Conservation (phyloP, 2,113 vertebrate species). For the Trematomus loennbergii region DNA sequence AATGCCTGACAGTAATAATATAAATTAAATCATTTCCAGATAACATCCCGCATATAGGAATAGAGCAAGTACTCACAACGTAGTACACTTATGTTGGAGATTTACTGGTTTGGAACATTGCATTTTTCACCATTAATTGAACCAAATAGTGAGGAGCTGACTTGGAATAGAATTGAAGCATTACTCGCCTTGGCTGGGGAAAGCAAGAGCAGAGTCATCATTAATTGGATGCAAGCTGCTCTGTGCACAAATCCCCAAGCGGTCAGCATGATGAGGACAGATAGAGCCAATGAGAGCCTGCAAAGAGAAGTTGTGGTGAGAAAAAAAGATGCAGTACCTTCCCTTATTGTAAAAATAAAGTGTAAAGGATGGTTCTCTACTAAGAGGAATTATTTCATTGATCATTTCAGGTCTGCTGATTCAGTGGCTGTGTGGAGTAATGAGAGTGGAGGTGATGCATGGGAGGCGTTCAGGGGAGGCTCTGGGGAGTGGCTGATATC, state of each 20-base stretch:
- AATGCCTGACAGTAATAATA: not conserved
- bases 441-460: not conserved
- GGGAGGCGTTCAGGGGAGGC: slow-evolving; percentile 6
- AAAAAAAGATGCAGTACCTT: not conserved
- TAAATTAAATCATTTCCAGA: no score
- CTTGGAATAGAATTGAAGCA: slow-evolving; percentile 26
- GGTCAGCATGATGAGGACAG: not conserved
- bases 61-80: no score
- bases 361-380: not conserved
- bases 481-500: not conserved
- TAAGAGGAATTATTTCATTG: not conserved
- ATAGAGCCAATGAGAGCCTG: not conserved
- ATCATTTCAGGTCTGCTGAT: not conserved
- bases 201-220: slow-evolving; percentile 41
- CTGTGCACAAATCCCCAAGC: slow-evolving; percentile 37
- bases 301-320: not conserved
- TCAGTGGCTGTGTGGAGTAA: not conserved
- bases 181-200: slow-evolving; percentile 37
- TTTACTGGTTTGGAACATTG: not conserved
- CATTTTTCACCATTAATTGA: slow-evolving; percentile 30
- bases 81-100: not conserved
- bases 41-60: no score
- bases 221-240: slow-evolving; percentile 40
- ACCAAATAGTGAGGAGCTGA: slow-evolving; percentile 40
- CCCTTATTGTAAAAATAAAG: slow-evolving; percentile 16